Evolutionary conservation across 2,888 invertebrate genomes (phyloP), one percentile per base, ranked within the genome.

Genomic region (Pycnomerus fuliginosus): DNA sequence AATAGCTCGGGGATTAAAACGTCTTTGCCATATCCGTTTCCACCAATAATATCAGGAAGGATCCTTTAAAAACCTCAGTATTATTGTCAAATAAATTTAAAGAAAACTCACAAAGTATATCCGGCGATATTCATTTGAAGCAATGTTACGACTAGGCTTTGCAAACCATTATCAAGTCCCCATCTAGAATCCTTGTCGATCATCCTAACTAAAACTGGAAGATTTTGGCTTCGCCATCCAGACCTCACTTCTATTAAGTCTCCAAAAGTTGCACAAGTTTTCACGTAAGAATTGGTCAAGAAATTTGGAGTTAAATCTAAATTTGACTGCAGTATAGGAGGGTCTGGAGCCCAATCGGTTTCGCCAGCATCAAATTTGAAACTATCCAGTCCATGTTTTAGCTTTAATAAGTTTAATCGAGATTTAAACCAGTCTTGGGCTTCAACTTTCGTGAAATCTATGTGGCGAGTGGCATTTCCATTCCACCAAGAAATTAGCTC

Each of bases 331-430:
- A 52, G 29, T 24, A 53, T 56, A 1, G 55, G 44, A 53, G 80
- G 75, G 67, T 80, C 77, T 17, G 85, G 84, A 25, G 81, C 70
- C 80, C 82, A 87, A 54, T 81, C 80, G 0, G 77, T 75, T 68
- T 90, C 89, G 14, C 90, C 91, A 27, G 89, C 90, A 60, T 90
- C 89, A 58, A 90, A 90, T 71, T 90, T 90, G 53, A 87, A 81
- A 45, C 83, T 82, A 57, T 87, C 84, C 13, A 91, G 79, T 0
- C 81, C 84, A 37, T 81, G 80, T 3, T 78, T 74, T 0, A 74
- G 70, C 52, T 81, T 73, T 1, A 94, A 53, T 3, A 67, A 61
- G 38, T 72, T 74, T 15, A 81, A 58, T 43, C 81, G 72, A 2
- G 62, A 60, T 0, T 73, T 63, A 69, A 75, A 83, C 83, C 83